phyloP scores from a whole-genome alignment of 2,888 invertebrate species.

The Sepiola atlantica region DNA sequence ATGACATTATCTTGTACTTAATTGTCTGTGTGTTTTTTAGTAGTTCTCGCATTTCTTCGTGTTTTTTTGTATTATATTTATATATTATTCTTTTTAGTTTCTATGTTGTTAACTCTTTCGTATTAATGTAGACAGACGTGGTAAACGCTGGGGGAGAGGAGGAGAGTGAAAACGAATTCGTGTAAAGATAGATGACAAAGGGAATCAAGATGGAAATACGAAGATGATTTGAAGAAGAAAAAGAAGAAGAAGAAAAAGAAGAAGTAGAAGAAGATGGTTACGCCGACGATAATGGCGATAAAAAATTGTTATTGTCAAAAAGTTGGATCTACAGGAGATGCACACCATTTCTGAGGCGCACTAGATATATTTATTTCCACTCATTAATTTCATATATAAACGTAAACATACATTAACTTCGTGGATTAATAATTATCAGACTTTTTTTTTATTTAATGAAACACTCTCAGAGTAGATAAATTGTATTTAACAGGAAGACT shows the following conservation, averaged over 20 bases:
- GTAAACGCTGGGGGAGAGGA: not conserved
- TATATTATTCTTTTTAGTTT: not conserved
- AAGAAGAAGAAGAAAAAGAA: not conserved
- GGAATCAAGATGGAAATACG: not conserved
- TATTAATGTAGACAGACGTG: not conserved
- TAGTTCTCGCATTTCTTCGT: not conserved
- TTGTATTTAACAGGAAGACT: too few relatives aligned
- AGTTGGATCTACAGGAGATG: not conserved
- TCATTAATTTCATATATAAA: too few relatives aligned
- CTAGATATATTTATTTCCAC: too few relatives aligned
- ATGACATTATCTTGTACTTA: conserved; percentile 23
- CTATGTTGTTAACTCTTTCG: not conserved
- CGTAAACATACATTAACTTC: too few relatives aligned
- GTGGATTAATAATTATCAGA: too few relatives aligned
- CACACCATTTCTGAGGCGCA: not conserved
- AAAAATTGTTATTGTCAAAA: not conserved
- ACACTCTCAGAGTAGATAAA: too few relatives aligned
- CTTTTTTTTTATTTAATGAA: too few relatives aligned
- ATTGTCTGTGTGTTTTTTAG: conserved; percentile 3
- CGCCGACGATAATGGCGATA: not conserved
- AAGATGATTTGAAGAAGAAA: not conserved
- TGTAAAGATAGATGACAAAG: not conserved
- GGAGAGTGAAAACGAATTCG: not conserved
- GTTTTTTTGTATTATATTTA: not conserved
- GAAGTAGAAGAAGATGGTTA: not conserved